Percentiles rank a stretch among this genome's conserved stretches.
Conservation (phyloP, 2,797 vertebrate species). For the Cuniculus paca region DNA sequence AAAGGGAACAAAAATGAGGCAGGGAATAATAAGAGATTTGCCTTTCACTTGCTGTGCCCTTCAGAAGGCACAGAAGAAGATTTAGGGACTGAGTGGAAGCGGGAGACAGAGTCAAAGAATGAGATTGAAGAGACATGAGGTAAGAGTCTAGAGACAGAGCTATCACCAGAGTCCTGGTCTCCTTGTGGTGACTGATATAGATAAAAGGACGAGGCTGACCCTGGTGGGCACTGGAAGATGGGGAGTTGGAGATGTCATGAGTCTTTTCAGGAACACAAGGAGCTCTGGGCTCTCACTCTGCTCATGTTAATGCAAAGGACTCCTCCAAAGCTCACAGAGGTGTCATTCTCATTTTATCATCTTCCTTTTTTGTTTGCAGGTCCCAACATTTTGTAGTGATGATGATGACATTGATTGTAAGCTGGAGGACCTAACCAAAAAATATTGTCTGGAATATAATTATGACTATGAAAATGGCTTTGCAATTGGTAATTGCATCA, state of each 20-base stretch:
- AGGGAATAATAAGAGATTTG: neutral
- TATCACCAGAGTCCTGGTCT: neutral
- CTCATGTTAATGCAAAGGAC: neutral
- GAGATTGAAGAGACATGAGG: neutral
- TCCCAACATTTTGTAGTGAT: conserved; percentile 95
- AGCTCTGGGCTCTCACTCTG: neutral
- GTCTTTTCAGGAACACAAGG: neutral
- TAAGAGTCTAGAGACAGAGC: neutral
- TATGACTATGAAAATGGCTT: conserved; percentile 99
- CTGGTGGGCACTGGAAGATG: neutral
- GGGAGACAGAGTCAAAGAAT: neutral
- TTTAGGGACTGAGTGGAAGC: neutral
- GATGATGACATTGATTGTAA: conserved; percentile 95
- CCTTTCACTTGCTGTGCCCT: neutral
- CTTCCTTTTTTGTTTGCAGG: conserved; percentile 88
- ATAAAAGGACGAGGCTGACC: neutral
- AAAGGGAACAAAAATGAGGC: neutral
- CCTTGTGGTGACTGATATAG: neutral
- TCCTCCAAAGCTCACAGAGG: neutral
- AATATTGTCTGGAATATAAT: conserved; percentile 98
- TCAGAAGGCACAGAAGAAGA: neutral
- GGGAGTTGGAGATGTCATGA: neutral
- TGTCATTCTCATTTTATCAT: neutral
- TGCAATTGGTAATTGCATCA: conserved; percentile 93
- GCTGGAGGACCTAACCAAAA: conserved; percentile 94